Base-by-base conservation (phyloP, 2,888 invertebrate species). In the Venusia cambrica region DNA sequence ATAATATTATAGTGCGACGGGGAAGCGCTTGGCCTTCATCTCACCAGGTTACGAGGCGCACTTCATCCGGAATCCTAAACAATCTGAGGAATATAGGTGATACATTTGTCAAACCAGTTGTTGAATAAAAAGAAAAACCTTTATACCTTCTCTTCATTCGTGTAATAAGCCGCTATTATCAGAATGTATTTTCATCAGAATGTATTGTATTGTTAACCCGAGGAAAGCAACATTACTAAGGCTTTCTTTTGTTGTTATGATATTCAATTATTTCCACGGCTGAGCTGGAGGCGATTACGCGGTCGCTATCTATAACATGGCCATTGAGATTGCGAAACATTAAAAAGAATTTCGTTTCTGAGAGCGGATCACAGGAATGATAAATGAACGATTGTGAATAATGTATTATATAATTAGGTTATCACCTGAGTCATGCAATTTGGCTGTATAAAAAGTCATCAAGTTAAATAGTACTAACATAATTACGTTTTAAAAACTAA, bases 341-440 rank as follows among this genome's bases (percentile, higher is more conserved):
- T 27, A 20, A 14, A 45, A 45, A 48, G 32, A 34, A 38, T 45
- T 47, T 37, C 45, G 48, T 55, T 57, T 53, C 35, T 45, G 47
- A 53, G 46, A 29, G 39, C 13, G 4, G 22, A 46, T 52, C 36
- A 49, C 48, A n/a, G n/a, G n/a, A n/a, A 48, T 51, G 42, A 53
- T 43, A 49, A 60, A 60, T 32, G 17, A 10, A 51, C 31, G 39
- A 48, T 46, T 32, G 26, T 37, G 38, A 37, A 45, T 49, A 34
- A 16, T 25, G 48, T 55, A 56, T 54, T 57, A 57, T 47, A 52
- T 63, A 65, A 72, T 64, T 69, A 48, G 53, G 58, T 64, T 66
- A 62, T 57, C 48, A 56, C 55, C 57, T 51, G 48, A 55, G 53
- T 56, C 57, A 56, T 49, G 55, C 57, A 64, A 63, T 70, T 71